These are phyloP conservation scores for Anoncus sp. DNA, from an alignment of 2,888 invertebrate genomes.

Conservation along the genomic window DNA sequence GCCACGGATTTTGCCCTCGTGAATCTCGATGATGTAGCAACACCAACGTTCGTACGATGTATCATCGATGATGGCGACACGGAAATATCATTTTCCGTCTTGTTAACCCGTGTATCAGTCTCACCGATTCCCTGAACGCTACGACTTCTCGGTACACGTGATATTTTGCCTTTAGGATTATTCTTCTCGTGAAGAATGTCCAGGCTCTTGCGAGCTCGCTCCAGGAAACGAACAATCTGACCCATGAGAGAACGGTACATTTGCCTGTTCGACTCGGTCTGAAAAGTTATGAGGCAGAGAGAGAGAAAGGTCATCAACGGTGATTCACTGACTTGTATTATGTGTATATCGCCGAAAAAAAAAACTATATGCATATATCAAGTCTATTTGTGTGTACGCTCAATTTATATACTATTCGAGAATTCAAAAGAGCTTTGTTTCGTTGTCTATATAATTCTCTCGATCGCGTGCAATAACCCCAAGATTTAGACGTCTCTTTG, in stretches of 20 bases:
- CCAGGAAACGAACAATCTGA: conserved; percentile 89
- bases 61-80: neutral
- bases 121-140: conserved; percentile 84
- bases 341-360: neutral
- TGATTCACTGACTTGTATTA: conserved; percentile 23
- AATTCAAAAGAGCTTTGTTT: neutral
- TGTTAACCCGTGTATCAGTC: conserved; percentile 54
- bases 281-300: conserved; percentile 77
- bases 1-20: conserved; percentile 82
- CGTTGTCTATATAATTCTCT: neutral
- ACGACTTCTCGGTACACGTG: conserved; percentile 83
- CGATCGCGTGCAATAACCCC: conserved; percentile 11
- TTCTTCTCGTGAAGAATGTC: conserved; percentile 83
- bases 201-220: conserved; percentile 88
- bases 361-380: neutral
- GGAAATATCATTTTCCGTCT: conserved; percentile 19
- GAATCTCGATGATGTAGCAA: conserved; percentile 75
- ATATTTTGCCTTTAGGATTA: conserved; percentile 73
- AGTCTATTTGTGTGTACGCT: neutral
- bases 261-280: conserved; percentile 89
- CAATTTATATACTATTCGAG: conserved; percentile 3
- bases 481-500: neutral
- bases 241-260: conserved; percentile 90
- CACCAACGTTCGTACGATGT: neutral
- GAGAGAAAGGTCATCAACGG: conserved; percentile 38